phyloP scores from a whole-genome alignment of 2,113 vertebrate species.

The Aix galericulata region DNA sequence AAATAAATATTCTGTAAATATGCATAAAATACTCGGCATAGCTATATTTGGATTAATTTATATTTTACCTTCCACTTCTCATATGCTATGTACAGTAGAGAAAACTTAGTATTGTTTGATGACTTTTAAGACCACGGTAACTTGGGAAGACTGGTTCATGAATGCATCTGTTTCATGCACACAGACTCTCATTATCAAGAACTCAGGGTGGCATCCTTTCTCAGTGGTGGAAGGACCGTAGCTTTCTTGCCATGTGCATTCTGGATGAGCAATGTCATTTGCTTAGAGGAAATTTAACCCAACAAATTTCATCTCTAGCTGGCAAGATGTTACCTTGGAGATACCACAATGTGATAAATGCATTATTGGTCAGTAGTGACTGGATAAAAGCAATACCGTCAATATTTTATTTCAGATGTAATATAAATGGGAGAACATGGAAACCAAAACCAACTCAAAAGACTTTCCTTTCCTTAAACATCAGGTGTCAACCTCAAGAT shows the following conservation, averaged over 20 bases:
- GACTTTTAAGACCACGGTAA: background rate
- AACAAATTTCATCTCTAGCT: background rate
- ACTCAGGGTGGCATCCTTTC: background rate
- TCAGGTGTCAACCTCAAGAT: background rate
- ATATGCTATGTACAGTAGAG: background rate
- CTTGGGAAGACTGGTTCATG: background rate
- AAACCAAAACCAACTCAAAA: conserved; percentile 23
- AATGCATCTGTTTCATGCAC: background rate
- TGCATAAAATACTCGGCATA: conserved; percentile 23
- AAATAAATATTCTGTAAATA: conserved; percentile 26
- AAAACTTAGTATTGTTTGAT: background rate
- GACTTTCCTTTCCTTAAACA: background rate
- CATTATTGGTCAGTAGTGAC: conserved; percentile 59
- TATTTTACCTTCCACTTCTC: background rate
- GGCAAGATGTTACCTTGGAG: conserved; percentile 59
- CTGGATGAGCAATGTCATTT: conserved; percentile 29
- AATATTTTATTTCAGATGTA: conserved; percentile 34
- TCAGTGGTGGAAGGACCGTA: background rate
- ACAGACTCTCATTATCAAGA: background rate
- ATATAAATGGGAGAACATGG: conserved; percentile 31
- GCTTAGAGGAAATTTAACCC: background rate
- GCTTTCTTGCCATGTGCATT: background rate
- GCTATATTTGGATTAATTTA: conserved; percentile 1
- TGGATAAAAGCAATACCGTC: conserved; percentile 44
- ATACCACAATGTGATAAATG: conserved; percentile 53